phyloP scores from a whole-genome alignment of 2,888 invertebrate genomes.

The Ceraclea dissimilis region DNA sequence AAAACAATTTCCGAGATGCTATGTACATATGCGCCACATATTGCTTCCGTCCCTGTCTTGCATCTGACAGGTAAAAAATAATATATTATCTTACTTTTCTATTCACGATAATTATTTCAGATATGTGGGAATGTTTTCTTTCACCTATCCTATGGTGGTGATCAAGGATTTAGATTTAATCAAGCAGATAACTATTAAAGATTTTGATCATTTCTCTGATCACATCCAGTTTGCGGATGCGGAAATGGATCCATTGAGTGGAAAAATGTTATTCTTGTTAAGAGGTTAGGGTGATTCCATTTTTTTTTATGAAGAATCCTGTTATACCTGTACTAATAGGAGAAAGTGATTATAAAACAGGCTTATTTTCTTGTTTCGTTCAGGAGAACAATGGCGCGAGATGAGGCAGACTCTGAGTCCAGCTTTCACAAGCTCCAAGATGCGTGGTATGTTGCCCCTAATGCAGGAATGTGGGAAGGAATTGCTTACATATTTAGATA shows the following conservation, averaged over 20 bases:
- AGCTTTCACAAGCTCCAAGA: constrained; percentile 31
- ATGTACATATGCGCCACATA: too few relatives aligned
- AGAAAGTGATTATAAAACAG: too few relatives aligned
- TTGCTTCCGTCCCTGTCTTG: too few relatives aligned
- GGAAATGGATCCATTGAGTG: constrained; percentile 30
- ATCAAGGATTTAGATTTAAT: constrained; percentile 32
- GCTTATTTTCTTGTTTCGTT: not conserved
- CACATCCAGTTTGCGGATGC: constrained; percentile 29
- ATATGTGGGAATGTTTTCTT: constrained; percentile 29
- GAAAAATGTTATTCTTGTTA: constrained; percentile 30
- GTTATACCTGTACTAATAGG: too few relatives aligned
- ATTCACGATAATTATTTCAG: constrained; percentile 8
- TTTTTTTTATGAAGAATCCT: too few relatives aligned
- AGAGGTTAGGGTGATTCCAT: constrained; percentile 23
- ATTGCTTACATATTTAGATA: constrained; percentile 27
- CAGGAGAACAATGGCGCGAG: constrained; percentile 28
- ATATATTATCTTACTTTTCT: too few relatives aligned
- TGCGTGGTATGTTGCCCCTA: constrained; percentile 30
- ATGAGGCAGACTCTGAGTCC: constrained; percentile 30
- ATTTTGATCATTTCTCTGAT: constrained; percentile 31
- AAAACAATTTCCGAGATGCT: too few relatives aligned
- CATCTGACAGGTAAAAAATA: not conserved
- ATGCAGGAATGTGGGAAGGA: constrained; percentile 28
- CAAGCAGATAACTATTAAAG: constrained; percentile 29
- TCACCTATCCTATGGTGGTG: constrained; percentile 28